phyloP scores from a whole-genome alignment of 1,140 invertebrate genomes.

The Cardiocondyla obscurior region DNA sequence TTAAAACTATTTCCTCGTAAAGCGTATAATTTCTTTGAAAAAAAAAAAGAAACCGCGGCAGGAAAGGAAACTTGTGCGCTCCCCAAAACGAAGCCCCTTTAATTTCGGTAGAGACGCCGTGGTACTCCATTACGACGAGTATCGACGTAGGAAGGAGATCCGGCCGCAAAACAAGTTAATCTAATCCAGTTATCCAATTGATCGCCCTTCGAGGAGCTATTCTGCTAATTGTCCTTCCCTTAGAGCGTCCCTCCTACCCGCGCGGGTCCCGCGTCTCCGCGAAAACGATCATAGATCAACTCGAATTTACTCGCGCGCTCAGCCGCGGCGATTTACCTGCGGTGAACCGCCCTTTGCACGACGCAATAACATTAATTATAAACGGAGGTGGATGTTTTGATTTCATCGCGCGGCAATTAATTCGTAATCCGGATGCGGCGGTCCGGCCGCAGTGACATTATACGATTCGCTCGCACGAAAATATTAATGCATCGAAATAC shows the following conservation, averaged over 20 bases:
- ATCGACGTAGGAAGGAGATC: conserved; percentile 63
- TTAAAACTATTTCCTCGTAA: not conserved
- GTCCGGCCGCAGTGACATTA: conserved; percentile 70
- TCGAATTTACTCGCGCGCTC: conserved; percentile 64
- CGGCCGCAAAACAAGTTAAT: conserved; percentile 78
- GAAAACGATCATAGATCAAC: conserved; percentile 64
- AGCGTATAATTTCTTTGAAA: not conserved
- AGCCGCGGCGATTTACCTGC: conserved; percentile 68
- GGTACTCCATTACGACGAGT: conserved; percentile 60
- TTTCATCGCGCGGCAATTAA: conserved; percentile 71
- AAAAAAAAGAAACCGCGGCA: not conserved
- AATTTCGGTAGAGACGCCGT: conserved; percentile 53
- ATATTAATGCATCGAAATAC: conserved; percentile 72
- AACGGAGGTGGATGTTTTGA: conserved; percentile 71
- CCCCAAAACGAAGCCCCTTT: conserved; percentile 50
- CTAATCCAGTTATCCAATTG: conserved; percentile 79
- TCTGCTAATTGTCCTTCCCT: conserved; percentile 78
- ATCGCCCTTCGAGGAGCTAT: conserved; percentile 77
- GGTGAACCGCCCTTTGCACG: conserved; percentile 70
- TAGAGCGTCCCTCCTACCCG: not conserved
- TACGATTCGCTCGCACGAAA: conserved; percentile 70
- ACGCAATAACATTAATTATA: conserved; percentile 72
- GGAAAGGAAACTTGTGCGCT: not conserved
- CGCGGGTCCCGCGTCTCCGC: not conserved
- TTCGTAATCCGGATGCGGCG: conserved; percentile 72